These are phyloP conservation scores for Coracopsis vasa DNA, from an alignment of 2,113 vertebrate species.

Conservation along the genomic window DNA sequence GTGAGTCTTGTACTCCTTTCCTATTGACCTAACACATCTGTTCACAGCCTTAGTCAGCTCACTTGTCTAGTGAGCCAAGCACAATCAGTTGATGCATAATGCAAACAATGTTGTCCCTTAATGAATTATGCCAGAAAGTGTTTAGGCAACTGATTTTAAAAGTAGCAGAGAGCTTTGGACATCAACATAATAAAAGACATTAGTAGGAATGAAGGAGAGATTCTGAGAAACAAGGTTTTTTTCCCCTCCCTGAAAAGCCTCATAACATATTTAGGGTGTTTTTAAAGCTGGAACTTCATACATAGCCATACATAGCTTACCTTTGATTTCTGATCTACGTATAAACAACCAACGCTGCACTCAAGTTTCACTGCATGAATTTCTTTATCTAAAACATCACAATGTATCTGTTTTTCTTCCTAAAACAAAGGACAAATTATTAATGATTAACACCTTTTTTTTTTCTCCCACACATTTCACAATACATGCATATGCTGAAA, in stretches of 20 bases:
- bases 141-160: neutral
- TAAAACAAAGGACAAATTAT: conserved; percentile 57
- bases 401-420: conserved; percentile 86
- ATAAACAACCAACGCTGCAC: conserved; percentile 84
- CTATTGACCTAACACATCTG: neutral
- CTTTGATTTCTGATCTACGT: conserved; percentile 82
- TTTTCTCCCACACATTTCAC: neutral
- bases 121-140: neutral
- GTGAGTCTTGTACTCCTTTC: neutral
- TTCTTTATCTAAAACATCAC: conserved; percentile 80
- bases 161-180: neutral
- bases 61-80: neutral
- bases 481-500: neutral
- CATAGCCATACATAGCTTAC: conserved; percentile 63
- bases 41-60: neutral
- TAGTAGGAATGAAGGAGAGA: neutral
- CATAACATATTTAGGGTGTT: neutral
- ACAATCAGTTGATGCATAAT: neutral
- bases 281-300: neutral
- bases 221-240: neutral
- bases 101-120: neutral
- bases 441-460: neutral
- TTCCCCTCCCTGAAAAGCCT: neutral
- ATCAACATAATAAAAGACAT: neutral
- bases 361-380: conserved; percentile 73